phyloP scores from a whole-genome alignment of 2,113 vertebrate genomes.

The Antechinus flavipes region DNA sequence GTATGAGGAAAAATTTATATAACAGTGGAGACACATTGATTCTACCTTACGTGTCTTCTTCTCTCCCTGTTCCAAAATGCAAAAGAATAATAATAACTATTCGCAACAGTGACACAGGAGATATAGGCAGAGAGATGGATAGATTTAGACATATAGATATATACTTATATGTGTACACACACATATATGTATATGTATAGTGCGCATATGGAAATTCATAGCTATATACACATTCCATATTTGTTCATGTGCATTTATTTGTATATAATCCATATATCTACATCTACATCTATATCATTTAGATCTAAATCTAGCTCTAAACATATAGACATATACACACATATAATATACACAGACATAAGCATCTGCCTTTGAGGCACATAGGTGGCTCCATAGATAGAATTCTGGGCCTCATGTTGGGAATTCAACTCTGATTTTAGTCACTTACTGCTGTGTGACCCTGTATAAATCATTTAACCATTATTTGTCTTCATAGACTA shows the following conservation, averaged over 20 bases:
- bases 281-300: too few relatives aligned
- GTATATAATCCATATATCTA: too few relatives aligned
- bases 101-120: neutral
- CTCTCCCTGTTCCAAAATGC: neutral
- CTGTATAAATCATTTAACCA: neutral
- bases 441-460: neutral
- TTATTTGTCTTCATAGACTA: neutral
- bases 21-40: neutral
- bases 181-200: too few relatives aligned
- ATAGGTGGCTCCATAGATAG: neutral
- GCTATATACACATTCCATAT: too few relatives aligned
- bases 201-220: neutral
- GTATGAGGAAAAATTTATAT: neutral
- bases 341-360: too few relatives aligned
- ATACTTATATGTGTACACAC: too few relatives aligned
- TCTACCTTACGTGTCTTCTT: neutral
- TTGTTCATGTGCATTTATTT: too few relatives aligned
- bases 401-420: rapidly evolving
- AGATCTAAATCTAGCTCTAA: too few relatives aligned
- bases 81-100: neutral
- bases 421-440: neutral
- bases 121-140: too few relatives aligned
- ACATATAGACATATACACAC: too few relatives aligned
- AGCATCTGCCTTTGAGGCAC: neutral
- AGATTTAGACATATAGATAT: too few relatives aligned